Evolutionary conservation across 2,797 vertebrate species (phyloP), one percentile per base, ranked within the genome.

Genomic region (Poeciliopsis gracilis): DNA sequence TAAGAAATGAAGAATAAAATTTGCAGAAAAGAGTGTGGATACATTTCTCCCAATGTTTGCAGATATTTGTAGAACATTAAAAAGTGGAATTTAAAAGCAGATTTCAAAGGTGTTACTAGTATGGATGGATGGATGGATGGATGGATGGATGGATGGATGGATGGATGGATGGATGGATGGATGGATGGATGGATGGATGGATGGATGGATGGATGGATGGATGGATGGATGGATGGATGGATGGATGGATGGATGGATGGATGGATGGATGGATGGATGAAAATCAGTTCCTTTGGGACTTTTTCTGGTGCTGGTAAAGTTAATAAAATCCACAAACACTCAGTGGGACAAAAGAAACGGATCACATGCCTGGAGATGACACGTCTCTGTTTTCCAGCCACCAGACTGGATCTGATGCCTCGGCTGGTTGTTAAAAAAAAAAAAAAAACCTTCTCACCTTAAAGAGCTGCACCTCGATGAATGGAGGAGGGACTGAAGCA

Each of bases 401-500:
- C 20, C 23, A 25, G 36, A 41, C 38, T 28, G 43, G 25, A 70
- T 70, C 67, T 70, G 43, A 70, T 70, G 41, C n/a, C 5, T 70
- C 25, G 8, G 25, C 67, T 45, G 41, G 41, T 75, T 75, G 49
- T 73, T 45, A 1, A 38, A 45, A 43, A 41, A 8, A 41, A 41
- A 4, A 41, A 8, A 41, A 41, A 49, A 74, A 76, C 36, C 72
- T 49, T 71, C 59, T 55, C 55, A n/a, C 45, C 85, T 73, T 73
- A 46, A 51, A 71, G 57, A 86, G 77, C 80, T 75, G 79, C 81
- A 86, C 73, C 70, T 75, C 77, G 53, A 57, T 43, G 77, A 71
- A 77, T 72, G 74, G 86, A 88, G 87, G 80, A 81, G 86, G 88
- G 73, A 18, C 72, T 15, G 30, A 13, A 30, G 86, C 93, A 93